Percentiles rank a stretch among this genome's conserved stretches.
phyloP scores from a whole-genome alignment of 2,113 vertebrate species.

The Etia nguti region DNA sequence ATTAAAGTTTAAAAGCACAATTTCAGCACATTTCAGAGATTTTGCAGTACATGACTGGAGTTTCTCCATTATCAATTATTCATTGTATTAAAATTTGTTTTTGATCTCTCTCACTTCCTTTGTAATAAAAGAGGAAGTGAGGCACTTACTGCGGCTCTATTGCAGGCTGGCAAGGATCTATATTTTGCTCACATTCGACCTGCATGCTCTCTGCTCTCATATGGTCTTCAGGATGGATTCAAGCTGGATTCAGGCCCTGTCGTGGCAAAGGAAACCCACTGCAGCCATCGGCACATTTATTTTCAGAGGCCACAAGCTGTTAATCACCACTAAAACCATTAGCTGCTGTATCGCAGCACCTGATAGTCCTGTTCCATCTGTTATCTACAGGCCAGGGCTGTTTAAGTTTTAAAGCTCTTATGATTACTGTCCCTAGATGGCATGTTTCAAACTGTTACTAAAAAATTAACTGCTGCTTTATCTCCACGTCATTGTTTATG shows the following conservation, averaged over 20 bases:
- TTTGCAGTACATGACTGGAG: neutral
- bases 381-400: neutral
- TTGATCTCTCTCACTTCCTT: neutral
- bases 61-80: neutral
- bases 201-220: neutral
- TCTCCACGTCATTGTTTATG: neutral
- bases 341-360: neutral
- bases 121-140: neutral
- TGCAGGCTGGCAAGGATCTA: neutral
- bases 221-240: neutral
- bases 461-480: neutral
- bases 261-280: neutral
- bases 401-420: neutral
- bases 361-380: constrained; percentile 3
- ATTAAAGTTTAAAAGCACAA: neutral
- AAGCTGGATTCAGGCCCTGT: neutral
- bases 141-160: neutral
- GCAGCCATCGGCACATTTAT: neutral
- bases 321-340: constrained; percentile 34
- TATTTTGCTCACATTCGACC: neutral
- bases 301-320: neutral
- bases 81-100: neutral
- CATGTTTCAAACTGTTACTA: neutral
- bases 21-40: neutral
- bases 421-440: neutral